These are phyloP conservation scores for Drosophila tristis DNA, from an alignment of 1,140 invertebrate genomes.

Conservation along the genomic window DNA sequence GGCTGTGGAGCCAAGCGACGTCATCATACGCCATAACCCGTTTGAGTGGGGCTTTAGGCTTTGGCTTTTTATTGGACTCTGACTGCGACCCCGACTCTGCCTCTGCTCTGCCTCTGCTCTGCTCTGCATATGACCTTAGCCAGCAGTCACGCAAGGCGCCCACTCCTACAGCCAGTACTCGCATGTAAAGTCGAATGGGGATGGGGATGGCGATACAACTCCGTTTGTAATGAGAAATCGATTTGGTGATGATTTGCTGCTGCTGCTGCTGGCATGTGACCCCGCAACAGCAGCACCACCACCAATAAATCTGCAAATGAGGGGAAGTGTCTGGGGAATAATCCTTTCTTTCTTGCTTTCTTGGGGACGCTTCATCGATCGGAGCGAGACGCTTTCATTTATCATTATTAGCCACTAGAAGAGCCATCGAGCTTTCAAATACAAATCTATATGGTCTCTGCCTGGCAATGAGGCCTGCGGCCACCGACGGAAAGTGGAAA, in stretches of 20 bases:
- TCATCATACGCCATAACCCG: conserved; percentile 15
- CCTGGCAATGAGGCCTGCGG: no score
- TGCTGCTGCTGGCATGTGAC: neutral
- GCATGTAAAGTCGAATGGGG: neutral
- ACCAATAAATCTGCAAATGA: neutral
- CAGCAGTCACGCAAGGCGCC: conserved; percentile 42
- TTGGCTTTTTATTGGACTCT: no score
- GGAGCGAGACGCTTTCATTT: conserved; percentile 30
- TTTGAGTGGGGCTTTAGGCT: no score
- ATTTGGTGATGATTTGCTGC: conserved; percentile 5
- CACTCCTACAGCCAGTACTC: conserved; percentile 18
- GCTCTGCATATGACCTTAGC: no score
- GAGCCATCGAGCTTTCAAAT: neutral
- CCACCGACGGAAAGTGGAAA: conserved; percentile 9
- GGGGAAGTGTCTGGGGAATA: neutral
- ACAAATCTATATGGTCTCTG: no score
- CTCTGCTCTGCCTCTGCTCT: no score
- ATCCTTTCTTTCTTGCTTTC: conserved; percentile 8
- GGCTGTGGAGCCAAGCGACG: conserved; percentile 8
- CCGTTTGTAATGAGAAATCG: conserved; percentile 22
- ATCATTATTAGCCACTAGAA: conserved; percentile 61
- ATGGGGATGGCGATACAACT: neutral
- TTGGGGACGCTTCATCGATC: neutral
- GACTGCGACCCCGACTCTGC: no score
- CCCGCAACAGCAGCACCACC: neutral